Evolutionary conservation across 2,888 invertebrate genomes (phyloP).

Genomic region (Pelosia muscerda): DNA sequence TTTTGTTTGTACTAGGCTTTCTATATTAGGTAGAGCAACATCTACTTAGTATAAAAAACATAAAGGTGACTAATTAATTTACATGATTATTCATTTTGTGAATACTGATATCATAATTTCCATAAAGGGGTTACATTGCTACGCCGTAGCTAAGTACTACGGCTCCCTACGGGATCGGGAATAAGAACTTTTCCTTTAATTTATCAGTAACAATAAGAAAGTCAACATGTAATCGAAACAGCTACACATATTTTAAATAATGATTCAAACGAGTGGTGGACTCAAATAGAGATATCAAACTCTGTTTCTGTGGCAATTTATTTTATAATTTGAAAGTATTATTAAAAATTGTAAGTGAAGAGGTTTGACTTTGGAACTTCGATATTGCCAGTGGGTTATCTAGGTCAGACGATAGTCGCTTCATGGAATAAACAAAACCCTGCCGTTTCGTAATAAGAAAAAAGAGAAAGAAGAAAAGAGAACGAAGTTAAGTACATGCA

Average conservation of each 20-base stretch:
- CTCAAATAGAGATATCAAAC: not conserved
- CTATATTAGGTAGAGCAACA: no score
- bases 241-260: not conserved
- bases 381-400: no score
- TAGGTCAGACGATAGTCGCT: no score
- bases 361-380: no score
- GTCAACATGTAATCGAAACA: not conserved
- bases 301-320: not conserved
- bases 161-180: conserved; percentile 42
- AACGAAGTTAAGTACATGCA: no score
- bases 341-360: no score
- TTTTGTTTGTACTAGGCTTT: no score
- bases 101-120: not conserved
- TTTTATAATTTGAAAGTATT: no score
- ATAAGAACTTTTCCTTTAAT: conserved; percentile 6
- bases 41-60: not conserved
- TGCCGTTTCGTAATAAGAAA: no score
- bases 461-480: no score
- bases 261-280: not conserved
- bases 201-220: not conserved
- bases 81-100: not conserved
- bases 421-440: no score
- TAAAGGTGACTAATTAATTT: not conserved
- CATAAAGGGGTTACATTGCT: conserved; percentile 30
- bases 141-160: conserved; percentile 57